Evolutionary conservation across 2,113 vertebrate genomes (phyloP).

Genomic region (Pipa parva): DNA sequence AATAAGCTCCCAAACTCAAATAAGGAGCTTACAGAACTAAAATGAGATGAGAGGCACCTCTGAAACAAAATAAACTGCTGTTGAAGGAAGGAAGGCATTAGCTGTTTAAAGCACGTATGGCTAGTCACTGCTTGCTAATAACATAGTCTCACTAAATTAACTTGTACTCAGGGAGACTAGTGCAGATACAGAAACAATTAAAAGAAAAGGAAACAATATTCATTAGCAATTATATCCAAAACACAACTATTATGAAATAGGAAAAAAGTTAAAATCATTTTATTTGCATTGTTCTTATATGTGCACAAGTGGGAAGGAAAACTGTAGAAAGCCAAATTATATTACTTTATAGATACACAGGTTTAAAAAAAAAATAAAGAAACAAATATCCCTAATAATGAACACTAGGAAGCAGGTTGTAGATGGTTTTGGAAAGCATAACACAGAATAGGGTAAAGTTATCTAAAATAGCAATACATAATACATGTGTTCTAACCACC

Average conservation of each 20-base stretch:
- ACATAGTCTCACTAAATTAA: constrained; percentile 54
- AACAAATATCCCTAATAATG: constrained; percentile 69
- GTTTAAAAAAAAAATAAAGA: constrained; percentile 60
- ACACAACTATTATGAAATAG: constrained; percentile 67
- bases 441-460: neutral
- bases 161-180: constrained; percentile 47
- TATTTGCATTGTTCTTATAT: constrained; percentile 69
- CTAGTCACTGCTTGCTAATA: constrained; percentile 51
- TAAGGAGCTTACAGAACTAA: too few species aligned
- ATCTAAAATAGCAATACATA: constrained; percentile 9
- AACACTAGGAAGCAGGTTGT: constrained; percentile 55
- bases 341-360: constrained; percentile 54
- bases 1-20: too few species aligned
- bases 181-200: neutral
- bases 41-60: too few species aligned
- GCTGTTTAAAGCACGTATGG: constrained; percentile 60
- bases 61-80: too few species aligned
- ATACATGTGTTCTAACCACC: constrained; percentile 26
- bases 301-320: constrained; percentile 55
- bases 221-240: constrained; percentile 49
- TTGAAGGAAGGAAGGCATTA: constrained; percentile 58
- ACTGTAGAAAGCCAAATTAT: neutral
- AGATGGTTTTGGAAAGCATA: neutral
- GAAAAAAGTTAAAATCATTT: constrained; percentile 64
- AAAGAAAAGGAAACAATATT: neutral